A percentile compares a stretch with the other conserved stretches of the same genome.
Evolutionary conservation across 2,797 vertebrate genomes (phyloP).

Genomic region (Enteromius fasciolatus): DNA sequence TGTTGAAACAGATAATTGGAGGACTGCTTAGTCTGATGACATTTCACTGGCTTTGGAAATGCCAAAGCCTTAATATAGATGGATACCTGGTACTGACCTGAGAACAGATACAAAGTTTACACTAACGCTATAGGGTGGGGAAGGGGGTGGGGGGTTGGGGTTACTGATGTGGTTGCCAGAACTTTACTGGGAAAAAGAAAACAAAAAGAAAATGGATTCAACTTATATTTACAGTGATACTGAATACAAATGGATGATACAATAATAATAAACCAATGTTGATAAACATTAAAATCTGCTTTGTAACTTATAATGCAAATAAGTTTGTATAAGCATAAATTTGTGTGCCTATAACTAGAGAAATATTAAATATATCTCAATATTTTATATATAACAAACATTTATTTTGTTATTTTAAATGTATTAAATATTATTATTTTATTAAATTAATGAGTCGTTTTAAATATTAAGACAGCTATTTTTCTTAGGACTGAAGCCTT

Average conservation of each 20-base stretch:
- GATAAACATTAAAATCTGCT: neutral
- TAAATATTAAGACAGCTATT: too few relatives aligned
- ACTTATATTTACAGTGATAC: neutral
- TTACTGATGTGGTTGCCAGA: neutral
- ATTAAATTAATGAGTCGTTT: too few relatives aligned
- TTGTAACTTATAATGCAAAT: neutral
- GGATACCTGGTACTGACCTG: conserved; percentile 3
- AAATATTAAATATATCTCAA: neutral
- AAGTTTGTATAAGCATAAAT: too few relatives aligned
- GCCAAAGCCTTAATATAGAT: conserved; percentile 25
- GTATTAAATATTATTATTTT: too few relatives aligned
- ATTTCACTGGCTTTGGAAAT: conserved; percentile 29
- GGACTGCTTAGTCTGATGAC: conserved; percentile 12
- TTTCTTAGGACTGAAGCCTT: too few relatives aligned
- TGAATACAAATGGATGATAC: neutral
- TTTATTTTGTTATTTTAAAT: neutral
- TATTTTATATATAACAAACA: neutral
- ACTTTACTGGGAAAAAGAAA: neutral
- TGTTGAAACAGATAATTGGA: conserved; percentile 1
- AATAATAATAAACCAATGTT: neutral
- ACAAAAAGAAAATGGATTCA: neutral
- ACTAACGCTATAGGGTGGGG: neutral
- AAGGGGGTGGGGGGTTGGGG: too few relatives aligned
- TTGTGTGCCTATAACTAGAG: neutral
- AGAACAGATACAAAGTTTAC: conserved; percentile 1